phyloP scores from a whole-genome alignment of 2,888 invertebrate genomes.

The Pycnomerus fuliginosus region DNA sequence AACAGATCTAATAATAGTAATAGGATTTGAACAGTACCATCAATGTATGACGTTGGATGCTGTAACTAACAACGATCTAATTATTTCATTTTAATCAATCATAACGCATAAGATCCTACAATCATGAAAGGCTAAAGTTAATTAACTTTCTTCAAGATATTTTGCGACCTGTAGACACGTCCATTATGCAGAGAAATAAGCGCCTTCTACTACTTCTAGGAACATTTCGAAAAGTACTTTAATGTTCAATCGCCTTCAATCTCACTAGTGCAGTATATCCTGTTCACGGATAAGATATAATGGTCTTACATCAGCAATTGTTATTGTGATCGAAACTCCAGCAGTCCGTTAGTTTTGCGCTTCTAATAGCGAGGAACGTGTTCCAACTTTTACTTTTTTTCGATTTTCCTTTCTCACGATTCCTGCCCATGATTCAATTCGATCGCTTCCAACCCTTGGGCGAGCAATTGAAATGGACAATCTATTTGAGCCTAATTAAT shows the following conservation, averaged over 20 bases:
- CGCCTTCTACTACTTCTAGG: no score
- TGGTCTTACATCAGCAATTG: slow-evolving; percentile 17
- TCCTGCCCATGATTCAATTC: slow-evolving; percentile 16
- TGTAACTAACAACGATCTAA: slow-evolving; percentile 18
- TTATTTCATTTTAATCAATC: slow-evolving; percentile 20
- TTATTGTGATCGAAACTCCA: slow-evolving; percentile 12
- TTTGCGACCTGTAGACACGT: no score
- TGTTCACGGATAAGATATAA: slow-evolving; percentile 18
- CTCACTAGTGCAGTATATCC: slow-evolving; percentile 12
- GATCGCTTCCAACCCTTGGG: no score
- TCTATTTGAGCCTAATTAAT: no score
- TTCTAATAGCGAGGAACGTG: slow-evolving; percentile 15
- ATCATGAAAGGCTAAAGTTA: neutral
- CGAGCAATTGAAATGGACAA: no score
- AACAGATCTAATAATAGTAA: no score
- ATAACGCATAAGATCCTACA: no score
- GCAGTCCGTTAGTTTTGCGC: slow-evolving; percentile 13
- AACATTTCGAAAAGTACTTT: no score
- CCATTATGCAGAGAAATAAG: no score
- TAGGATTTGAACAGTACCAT: slow-evolving; percentile 12
- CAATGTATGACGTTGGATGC: slow-evolving; percentile 7
- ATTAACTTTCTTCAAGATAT: no score
- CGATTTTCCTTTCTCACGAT: slow-evolving; percentile 24
- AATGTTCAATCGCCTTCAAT: slow-evolving; percentile 19
- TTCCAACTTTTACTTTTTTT: slow-evolving; percentile 23